phyloP scores from a whole-genome alignment of 2,888 invertebrate species.

The Andrena fulva region DNA sequence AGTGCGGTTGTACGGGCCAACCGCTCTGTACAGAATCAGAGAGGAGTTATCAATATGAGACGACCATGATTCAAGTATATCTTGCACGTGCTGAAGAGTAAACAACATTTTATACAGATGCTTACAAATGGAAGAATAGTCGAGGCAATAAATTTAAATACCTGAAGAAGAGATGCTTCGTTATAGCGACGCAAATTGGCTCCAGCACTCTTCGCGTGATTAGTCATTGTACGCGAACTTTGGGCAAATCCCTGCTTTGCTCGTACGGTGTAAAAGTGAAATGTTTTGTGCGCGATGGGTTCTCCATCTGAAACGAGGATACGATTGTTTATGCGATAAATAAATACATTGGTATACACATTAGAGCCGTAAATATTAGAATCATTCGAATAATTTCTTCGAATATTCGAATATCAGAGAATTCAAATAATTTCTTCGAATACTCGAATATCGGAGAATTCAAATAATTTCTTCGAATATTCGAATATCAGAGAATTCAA shows the following conservation, averaged over 20 bases:
- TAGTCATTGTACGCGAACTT: conserved; percentile 86
- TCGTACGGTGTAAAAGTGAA: conserved; percentile 93
- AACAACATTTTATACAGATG: background rate
- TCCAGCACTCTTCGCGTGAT: conserved; percentile 92
- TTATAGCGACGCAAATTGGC: conserved; percentile 92
- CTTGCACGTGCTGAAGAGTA: conserved; percentile 90
- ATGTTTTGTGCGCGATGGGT: conserved; percentile 90
- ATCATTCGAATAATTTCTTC: too few relatives aligned
- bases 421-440: too few relatives aligned
- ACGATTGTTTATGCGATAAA: background rate
- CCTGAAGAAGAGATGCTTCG: conserved; percentile 90
- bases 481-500: too few relatives aligned
- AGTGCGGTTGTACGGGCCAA: conserved; percentile 89
- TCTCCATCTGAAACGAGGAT: conserved; percentile 82
- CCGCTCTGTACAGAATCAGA: conserved; percentile 91
- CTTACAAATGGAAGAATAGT: background rate
- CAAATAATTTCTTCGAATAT: too few relatives aligned
- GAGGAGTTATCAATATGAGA: conserved; percentile 88
- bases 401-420: too few relatives aligned
- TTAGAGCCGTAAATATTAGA: background rate
- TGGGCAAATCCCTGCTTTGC: conserved; percentile 94
- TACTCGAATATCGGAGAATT: too few relatives aligned
- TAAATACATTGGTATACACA: background rate
- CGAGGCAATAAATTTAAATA: conserved; percentile 78
- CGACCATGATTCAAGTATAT: conserved; percentile 89